Evolutionary conservation across 2,888 invertebrate genomes (phyloP).

Genomic region (Shargacucullia verbasci): DNA sequence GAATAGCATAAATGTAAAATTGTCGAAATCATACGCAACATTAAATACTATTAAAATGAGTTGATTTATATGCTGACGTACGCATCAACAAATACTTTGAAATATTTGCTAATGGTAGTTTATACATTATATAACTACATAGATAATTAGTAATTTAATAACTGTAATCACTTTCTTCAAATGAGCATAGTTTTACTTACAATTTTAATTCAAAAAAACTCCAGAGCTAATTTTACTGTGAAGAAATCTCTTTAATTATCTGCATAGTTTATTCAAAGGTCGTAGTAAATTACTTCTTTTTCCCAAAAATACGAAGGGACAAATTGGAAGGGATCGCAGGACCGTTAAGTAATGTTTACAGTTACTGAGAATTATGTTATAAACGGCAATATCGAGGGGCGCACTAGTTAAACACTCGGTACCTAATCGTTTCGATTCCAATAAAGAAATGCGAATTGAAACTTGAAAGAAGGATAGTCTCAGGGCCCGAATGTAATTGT

Average conservation of each 20-base stretch:
- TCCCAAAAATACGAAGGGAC: conserved; percentile 38
- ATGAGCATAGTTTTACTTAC: conserved; percentile 25
- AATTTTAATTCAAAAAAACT: conserved; percentile 23
- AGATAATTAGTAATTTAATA: not conserved
- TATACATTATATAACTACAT: conserved; percentile 9
- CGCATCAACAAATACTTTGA: too few relatives aligned
- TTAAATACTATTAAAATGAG: conserved; percentile 23
- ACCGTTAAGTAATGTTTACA: conserved; percentile 50
- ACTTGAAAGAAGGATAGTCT: conserved; percentile 80
- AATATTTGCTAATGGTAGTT: conserved; percentile 21
- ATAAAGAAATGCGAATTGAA: conserved; percentile 81
- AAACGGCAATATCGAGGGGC: conserved; percentile 55
- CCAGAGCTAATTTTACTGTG: conserved; percentile 24
- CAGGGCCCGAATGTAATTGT: conserved; percentile 78
- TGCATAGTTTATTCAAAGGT: conserved; percentile 47
- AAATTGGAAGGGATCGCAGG: conserved; percentile 44
- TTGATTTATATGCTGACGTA: conserved; percentile 21
- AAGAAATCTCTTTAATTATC: conserved; percentile 49
- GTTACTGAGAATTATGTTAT: conserved; percentile 52
- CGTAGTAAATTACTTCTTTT: conserved; percentile 42
- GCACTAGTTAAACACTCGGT: conserved; percentile 65
- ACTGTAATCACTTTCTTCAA: conserved; percentile 10
- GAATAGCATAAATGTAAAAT: conserved; percentile 32
- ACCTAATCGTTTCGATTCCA: conserved; percentile 73
- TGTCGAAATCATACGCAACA: conserved; percentile 31